phyloP scores from a whole-genome alignment of 1,140 invertebrate species.

The Aphelenchoides besseyi region DNA sequence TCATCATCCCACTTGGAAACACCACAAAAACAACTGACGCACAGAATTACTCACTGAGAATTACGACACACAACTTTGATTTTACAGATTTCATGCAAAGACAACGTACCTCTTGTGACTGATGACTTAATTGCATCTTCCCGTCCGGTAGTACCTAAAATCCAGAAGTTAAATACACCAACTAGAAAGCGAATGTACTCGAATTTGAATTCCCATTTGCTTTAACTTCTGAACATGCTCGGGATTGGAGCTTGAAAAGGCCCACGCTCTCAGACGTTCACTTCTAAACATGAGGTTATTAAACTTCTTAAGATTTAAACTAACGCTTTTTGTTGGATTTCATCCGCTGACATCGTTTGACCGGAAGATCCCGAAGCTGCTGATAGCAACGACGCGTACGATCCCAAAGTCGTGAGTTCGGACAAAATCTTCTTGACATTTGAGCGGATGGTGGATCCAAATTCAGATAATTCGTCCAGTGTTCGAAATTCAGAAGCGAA shows the following conservation, averaged over 20 bases:
- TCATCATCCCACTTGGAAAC: background rate
- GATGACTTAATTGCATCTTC: constrained; percentile 80
- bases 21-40: background rate
- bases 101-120: constrained; percentile 64
- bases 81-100: too few relatives aligned
- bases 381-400: background rate
- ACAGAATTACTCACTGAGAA: background rate
- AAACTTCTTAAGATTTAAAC: constrained; percentile 8
- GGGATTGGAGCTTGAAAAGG: constrained; percentile 75
- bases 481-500: constrained; percentile 30
- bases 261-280: constrained; percentile 63
- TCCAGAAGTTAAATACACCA: background rate
- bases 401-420: background rate
- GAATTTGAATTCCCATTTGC: constrained; percentile 88
- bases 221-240: constrained; percentile 81
- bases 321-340: constrained; percentile 21
- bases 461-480: constrained; percentile 31
- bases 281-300: constrained; percentile 37
- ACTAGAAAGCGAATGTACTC: constrained; percentile 59
- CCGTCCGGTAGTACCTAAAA: constrained; percentile 70
- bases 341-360: constrained; percentile 11
- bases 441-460: constrained; percentile 25
- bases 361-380: background rate
- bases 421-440: constrained; percentile 23
- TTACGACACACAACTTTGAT: too few relatives aligned